A percentile compares a stretch with the other conserved stretches of the same genome.
Conservation (phyloP, 1,140 invertebrate species). For the Andrena cerasifolii region DNA sequence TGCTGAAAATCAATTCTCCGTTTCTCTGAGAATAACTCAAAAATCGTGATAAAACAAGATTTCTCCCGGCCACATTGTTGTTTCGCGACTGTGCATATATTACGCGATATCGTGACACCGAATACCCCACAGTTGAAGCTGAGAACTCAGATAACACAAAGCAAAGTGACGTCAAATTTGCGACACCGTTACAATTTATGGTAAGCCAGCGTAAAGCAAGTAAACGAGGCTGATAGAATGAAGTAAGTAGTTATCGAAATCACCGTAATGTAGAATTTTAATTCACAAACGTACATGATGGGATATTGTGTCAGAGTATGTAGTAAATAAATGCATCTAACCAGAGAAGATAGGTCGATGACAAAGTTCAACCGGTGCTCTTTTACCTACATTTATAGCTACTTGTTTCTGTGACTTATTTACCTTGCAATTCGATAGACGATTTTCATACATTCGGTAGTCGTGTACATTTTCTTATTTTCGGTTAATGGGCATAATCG, state of each 20-base stretch:
- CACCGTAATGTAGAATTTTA: background rate
- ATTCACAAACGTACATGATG: background rate
- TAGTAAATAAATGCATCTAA: background rate
- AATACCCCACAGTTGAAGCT: background rate
- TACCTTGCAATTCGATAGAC: background rate
- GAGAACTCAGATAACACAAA: background rate
- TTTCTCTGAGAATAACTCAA: background rate
- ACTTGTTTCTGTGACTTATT: background rate
- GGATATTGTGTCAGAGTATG: background rate
- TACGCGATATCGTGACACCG: background rate
- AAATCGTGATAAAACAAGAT: background rate
- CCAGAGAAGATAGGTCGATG: background rate
- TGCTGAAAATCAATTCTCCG: constrained; percentile 16
- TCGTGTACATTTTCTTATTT: background rate
- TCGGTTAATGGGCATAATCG: too few species aligned
- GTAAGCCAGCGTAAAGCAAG: too few species aligned
- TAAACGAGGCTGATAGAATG: background rate
- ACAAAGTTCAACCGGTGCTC: background rate
- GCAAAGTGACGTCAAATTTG: background rate
- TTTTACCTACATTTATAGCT: background rate
- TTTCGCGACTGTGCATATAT: background rate
- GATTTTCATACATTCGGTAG: too few species aligned
- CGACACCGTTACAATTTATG: background rate
- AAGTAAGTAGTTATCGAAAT: background rate
- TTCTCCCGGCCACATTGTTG: background rate